Conservation (phyloP, 2,797 vertebrate genomes). For the Chelmon rostratus region DNA sequence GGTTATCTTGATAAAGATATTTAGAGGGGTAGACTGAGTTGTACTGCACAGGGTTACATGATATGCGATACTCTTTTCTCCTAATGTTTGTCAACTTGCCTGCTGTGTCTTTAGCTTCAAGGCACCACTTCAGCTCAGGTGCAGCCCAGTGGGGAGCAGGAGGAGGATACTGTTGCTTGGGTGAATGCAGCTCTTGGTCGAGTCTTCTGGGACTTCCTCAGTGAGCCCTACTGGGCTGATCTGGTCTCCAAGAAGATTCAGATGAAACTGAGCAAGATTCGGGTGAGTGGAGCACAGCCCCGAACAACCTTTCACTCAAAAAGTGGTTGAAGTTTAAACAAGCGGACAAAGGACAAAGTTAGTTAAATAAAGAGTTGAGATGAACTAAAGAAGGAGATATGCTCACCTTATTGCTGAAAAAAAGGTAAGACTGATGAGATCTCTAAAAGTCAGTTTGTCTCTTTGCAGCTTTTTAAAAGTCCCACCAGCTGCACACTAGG, state of each 20-base stretch:
- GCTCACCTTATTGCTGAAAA: slow-evolving; percentile 1
- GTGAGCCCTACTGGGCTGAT: slow-evolving; percentile 95
- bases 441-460: slow-evolving; percentile 27
- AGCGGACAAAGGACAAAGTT: background rate
- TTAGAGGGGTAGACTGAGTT: background rate
- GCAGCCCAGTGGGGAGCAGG: slow-evolving; percentile 77
- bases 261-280: slow-evolving; percentile 99
- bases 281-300: slow-evolving; percentile 82
- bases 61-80: background rate
- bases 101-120: slow-evolving; percentile 82
- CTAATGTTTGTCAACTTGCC: background rate
- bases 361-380: background rate
- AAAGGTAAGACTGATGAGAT: background rate
- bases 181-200: slow-evolving; percentile 93
- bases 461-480: slow-evolving; percentile 5
- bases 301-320: background rate
- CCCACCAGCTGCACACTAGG: background rate
- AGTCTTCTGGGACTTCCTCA: slow-evolving; percentile 96
- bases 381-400: background rate
- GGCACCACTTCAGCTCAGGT: slow-evolving; percentile 58
- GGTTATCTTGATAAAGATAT: background rate
- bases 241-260: slow-evolving; percentile 98
- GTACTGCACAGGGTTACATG: background rate
- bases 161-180: slow-evolving; percentile 91
- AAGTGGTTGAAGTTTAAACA: background rate